A percentile compares a stretch with the other conserved stretches of the same genome.
Evolutionary conservation across 2,888 invertebrate genomes (phyloP).

Genomic region (Quadroppia sp.): DNA sequence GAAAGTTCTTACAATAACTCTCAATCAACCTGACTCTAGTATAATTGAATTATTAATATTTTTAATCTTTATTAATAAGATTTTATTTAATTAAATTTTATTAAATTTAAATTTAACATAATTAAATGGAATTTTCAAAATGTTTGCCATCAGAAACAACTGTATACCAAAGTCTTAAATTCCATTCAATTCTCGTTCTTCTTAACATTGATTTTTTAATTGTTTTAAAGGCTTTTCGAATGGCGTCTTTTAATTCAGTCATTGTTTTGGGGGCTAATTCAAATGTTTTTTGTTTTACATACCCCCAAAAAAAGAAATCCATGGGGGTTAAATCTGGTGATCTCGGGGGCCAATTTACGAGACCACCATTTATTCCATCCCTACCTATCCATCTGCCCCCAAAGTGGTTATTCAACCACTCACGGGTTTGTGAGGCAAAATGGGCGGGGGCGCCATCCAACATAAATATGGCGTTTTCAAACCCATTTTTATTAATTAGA

Average conservation of each 20-base stretch:
- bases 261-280: not conserved
- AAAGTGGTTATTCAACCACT: not conserved
- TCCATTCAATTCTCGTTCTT: not conserved
- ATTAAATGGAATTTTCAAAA: not conserved
- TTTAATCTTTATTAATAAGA: too few relatives aligned
- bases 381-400: not conserved
- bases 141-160: not conserved
- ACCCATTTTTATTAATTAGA: not conserved
- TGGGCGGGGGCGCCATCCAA: slow-evolving; percentile 11
- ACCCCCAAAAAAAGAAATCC: slow-evolving; percentile 35
- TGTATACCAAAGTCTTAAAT: not conserved
- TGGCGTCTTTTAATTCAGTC: not conserved
- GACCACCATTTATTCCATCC: slow-evolving; percentile 6
- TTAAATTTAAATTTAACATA: not conserved
- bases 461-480: not conserved
- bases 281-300: not conserved
- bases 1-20: not conserved
- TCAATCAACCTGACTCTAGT: too few relatives aligned
- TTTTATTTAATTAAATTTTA: too few relatives aligned
- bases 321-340: slow-evolving; percentile 10
- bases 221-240: not conserved
- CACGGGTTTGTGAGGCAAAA: not conserved
- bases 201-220: not conserved
- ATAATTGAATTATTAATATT: not conserved
- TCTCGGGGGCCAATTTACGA: slow-evolving; percentile 30